Evolutionary conservation across 2,113 vertebrate genomes (phyloP), one percentile per base, ranked within the genome.

Genomic region (Tricholaema leucomelas): DNA sequence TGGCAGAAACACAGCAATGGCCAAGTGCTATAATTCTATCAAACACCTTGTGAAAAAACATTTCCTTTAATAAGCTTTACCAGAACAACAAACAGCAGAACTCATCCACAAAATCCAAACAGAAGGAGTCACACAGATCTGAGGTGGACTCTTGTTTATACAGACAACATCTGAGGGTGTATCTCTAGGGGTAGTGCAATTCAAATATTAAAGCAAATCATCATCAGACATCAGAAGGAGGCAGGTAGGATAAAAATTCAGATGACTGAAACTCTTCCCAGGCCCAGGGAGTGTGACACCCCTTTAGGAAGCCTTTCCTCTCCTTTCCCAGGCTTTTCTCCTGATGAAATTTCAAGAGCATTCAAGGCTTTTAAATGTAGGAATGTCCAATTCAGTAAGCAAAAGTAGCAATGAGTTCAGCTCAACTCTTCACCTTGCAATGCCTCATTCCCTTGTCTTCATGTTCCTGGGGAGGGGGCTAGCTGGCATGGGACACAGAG

Each of bases 141-240:
- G 38, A 14, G 69, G 30, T 1, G 0, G 3, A 20, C 23, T 40
- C 1, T 0, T 58, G 30, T 64, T 38, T 65, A 30, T 35, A 42
- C 2, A 56, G 23, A 60, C 14, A 60, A 31, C 10, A 54, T 3
- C 8, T 25, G 66, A 85, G 30, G 10, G 23, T 50, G 48, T 50
- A 50, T 10, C 28, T 50, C 36, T 58, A 27, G 9, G 11, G 4
- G 1, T 17, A 44, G 4, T n/a, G 38, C 8, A 87, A 36, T 76
- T 69, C 27, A 60, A 81, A 84, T 58, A 71, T 16, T 46, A 84
- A 74, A 80, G 35, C 48, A 76, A 73, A 78, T 12, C 1, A 75
- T n/a, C 15, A 46, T 31, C 52, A 64, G 23, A 33, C 8, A 17
- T 67, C 10, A 33, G n/a, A 67, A 55, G 7, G 38, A 75, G 54